Conservation (phyloP, 1,140 invertebrate species). For the Mizuhopecten yessoensis region DNA sequence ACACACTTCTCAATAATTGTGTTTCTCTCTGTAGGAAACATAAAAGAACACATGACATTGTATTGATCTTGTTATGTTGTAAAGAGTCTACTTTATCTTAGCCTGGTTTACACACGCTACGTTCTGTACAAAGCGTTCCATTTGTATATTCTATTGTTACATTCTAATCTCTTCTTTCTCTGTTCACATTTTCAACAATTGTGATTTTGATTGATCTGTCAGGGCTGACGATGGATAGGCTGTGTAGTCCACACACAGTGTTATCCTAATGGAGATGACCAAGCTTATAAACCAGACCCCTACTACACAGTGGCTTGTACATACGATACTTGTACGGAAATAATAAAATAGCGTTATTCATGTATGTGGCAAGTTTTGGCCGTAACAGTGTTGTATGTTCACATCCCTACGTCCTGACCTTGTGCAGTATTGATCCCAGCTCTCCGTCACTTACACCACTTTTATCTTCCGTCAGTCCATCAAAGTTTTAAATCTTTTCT, state of each 20-base stretch:
- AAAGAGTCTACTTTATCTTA: not conserved
- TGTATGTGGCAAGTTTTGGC: not conserved
- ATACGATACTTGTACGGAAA: not conserved
- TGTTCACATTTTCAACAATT: not conserved
- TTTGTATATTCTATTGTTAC: not conserved
- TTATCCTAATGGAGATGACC: not conserved
- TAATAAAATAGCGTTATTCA: not conserved
- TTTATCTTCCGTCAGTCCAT: too few species aligned
- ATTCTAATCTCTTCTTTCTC: not conserved
- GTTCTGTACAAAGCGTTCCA: not conserved
- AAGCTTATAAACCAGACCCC: not conserved
- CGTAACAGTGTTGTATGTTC: not conserved
- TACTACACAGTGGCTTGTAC: not conserved
- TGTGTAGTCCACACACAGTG: not conserved
- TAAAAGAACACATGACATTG: not conserved
- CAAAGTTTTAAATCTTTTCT: too few species aligned
- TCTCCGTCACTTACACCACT: too few species aligned
- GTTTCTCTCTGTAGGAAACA: constrained; percentile 33
- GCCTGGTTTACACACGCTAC: not conserved
- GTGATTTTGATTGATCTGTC: not conserved
- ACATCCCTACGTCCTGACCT: not conserved
- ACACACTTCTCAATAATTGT: not conserved
- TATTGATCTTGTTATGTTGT: not conserved
- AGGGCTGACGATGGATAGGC: not conserved
- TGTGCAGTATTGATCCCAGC: not conserved